Evolutionary conservation across 2,888 invertebrate species (phyloP).

Genomic region (Helicoverpa assulta): DNA sequence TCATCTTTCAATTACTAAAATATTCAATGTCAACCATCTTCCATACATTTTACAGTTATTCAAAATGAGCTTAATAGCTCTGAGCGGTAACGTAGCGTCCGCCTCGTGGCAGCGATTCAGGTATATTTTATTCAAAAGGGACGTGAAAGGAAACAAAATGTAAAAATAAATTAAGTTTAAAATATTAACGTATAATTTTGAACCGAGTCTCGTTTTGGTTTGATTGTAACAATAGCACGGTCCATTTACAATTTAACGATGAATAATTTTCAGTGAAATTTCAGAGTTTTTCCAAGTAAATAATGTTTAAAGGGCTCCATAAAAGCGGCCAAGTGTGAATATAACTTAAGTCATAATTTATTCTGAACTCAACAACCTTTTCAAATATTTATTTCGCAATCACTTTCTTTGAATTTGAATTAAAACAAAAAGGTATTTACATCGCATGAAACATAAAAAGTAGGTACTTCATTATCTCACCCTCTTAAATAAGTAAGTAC

Average conservation of each 20-base stretch:
- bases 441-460: too few species aligned
- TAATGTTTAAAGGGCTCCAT: slow-evolving; percentile 10
- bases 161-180: slow-evolving; percentile 34
- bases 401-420: not conserved
- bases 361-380: not conserved
- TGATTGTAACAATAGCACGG: slow-evolving; percentile 47
- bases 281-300: slow-evolving; percentile 10
- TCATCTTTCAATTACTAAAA: slow-evolving; percentile 60
- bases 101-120: not conserved
- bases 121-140: slow-evolving; percentile 38
- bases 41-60: slow-evolving; percentile 40
- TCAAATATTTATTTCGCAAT: slow-evolving; percentile 5
- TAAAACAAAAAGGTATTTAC: too few species aligned
- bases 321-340: slow-evolving; percentile 11
- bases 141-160: slow-evolving; percentile 27
- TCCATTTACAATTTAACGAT: slow-evolving; percentile 44
- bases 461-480: too few species aligned
- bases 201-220: slow-evolving; percentile 22
- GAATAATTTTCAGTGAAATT: slow-evolving; percentile 32
- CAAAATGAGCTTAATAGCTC: slow-evolving; percentile 28
- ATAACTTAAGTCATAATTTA: slow-evolving; percentile 1
- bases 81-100: slow-evolving; percentile 14
- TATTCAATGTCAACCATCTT: slow-evolving; percentile 55
- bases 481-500: not conserved
- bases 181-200: slow-evolving; percentile 28